Evolutionary conservation across 2,113 vertebrate genomes (phyloP), one percentile per base, ranked within the genome.

Genomic region (Falcunculus frontatus): DNA sequence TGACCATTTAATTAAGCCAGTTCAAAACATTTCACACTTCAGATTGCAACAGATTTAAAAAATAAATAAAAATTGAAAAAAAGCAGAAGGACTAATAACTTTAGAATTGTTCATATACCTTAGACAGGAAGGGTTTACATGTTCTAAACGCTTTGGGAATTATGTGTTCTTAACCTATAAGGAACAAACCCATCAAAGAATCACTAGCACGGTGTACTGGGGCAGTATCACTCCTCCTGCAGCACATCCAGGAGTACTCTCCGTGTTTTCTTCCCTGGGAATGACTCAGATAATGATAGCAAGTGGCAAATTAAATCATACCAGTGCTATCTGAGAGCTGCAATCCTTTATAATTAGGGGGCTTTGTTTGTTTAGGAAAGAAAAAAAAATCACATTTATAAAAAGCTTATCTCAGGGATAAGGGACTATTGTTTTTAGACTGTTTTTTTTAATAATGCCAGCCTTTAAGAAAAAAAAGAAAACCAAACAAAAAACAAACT

Each of bases 291-390:
- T 69, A 96, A 95, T 32, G 89, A 96, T 1, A 94, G 62, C 73
- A 82, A 95, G 88, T 95, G 91, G 85, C 79, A 96, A 96, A 96
- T 65, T 91, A 93, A 96, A 96, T 94, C 89, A 91, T 79, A 87
- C 42, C 92, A 83, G n/a, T 72, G 68, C 64, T 90, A 91, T 55
- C 59, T 60, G 69, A 96, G 96, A 96, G 87, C 73, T 82, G 90
- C 55, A 95, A 82, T 97, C 62, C 72, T 93, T 95, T 94, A 50
- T 79, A 95, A 96, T 94, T 82, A 95, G 50, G 35, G 73, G 55
- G 33, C 3, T 73, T 88, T 91, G 68, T 87, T 95, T 92, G 76
- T 57, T 87, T 63, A 18, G 55, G 52, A 1, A 9, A 63, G 39
- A 9, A 29, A 50, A 56, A 73, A 21, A 60, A 83, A 84, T 23